Conservation (phyloP, 2,113 vertebrate species). For the Hyperopisus bebe region DNA sequence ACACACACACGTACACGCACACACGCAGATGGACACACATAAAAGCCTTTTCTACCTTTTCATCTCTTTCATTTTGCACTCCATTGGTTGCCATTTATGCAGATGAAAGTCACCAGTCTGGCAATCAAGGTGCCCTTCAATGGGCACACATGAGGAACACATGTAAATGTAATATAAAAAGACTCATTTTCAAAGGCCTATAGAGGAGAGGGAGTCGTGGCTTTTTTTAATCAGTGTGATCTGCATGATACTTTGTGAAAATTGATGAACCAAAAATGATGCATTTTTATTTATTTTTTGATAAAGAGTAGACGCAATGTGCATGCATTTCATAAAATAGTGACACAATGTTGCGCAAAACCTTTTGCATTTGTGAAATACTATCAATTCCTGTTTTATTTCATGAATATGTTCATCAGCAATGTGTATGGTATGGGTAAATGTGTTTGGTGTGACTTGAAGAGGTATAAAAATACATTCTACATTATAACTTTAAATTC, state of each 20-base stretch:
- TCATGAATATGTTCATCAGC: neutral
- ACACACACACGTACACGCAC: neutral
- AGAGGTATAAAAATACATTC: neutral
- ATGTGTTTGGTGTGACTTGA: neutral
- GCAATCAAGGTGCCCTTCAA: conserved; percentile 43
- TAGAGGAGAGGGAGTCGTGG: conserved; percentile 45
- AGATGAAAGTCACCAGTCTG: conserved; percentile 48
- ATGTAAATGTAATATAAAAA: conserved; percentile 49
- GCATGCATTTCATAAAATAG: conserved; percentile 7
- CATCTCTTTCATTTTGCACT: conserved; percentile 31
- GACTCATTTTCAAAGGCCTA: conserved; percentile 48
- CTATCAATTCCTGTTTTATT: neutral
- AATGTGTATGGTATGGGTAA: neutral
- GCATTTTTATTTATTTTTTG: neutral
- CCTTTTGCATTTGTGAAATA: neutral
- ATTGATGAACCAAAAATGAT: neutral
- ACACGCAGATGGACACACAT: conserved; percentile 22
- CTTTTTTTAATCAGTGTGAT: conserved; percentile 37
- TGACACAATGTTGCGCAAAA: neutral
- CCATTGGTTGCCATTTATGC: conserved; percentile 42
- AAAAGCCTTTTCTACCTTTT: conserved; percentile 33
- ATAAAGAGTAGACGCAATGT: neutral
- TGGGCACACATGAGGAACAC: conserved; percentile 30
- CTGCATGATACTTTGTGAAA: conserved; percentile 18
- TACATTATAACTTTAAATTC: neutral